Evolutionary conservation across 2,797 vertebrate species (phyloP), one percentile per base, ranked within the genome.

Genomic region (Neoniphon sammara): DNA sequence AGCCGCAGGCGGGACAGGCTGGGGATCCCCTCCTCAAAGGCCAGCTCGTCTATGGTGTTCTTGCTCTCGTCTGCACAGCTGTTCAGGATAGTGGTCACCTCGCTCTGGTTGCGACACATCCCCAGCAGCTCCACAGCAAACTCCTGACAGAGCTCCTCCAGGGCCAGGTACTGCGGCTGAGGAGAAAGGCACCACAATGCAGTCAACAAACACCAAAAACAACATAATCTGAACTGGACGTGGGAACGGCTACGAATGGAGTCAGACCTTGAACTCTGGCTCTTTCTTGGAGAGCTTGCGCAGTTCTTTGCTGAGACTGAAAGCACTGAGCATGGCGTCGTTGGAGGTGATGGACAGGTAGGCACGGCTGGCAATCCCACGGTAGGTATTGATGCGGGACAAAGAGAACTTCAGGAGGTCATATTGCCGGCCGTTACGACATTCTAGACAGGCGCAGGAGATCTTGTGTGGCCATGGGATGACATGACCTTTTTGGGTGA

Each of bases 31-130:
- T 97, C 94, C 70, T 97, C 96, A 12, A 98, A 97, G 53, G 93
- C 92, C 86, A 96, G 95, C 68, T 92, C 85, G 0, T 95, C 87
- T 17, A 92, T 8, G 34, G 92, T 86, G 0, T 94, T 92, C 46
- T 94, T 91, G 18, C 91, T 91, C 49, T 94, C 91, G 0, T 93
- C 90, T 0, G 91, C 93, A 23, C 92, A 90, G 90, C 95, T 95
- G 63, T 97, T 97, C 56, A 98, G 92, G 65, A 97, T 94, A 0
- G 95, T 96, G 0, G 95, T 95, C 78, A 98, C 96, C 85, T 97
- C 95, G 0, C 96, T 96, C 91, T 98, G 96, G 89, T 98, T 97
- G 65, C 94, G 93, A 79, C 97, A 98, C 97, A 97, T 97, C 27
- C 96, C 96, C 73, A 98, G 91, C 76, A 97, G 83, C 86, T 97